Conservation (phyloP, 2,888 invertebrate species). For the Dascillus cervinus region DNA sequence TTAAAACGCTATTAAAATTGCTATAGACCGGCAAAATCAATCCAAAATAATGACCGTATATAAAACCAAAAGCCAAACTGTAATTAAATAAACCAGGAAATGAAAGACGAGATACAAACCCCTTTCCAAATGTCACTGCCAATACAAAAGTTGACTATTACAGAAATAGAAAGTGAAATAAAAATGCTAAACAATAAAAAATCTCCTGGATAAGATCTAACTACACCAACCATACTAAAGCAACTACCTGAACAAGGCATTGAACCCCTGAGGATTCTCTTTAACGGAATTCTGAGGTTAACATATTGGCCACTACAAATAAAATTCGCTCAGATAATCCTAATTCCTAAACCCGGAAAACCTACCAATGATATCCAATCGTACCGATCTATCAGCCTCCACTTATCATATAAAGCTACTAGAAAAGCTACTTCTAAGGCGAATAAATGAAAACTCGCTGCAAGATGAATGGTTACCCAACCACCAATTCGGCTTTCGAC, state of each 20-base stretch:
- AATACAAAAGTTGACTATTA: too few species aligned
- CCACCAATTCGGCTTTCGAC: background rate
- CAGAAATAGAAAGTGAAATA: background rate
- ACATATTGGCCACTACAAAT: slow-evolving; percentile 2
- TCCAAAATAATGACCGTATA: too few species aligned
- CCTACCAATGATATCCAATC: background rate
- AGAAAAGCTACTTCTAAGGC: background rate
- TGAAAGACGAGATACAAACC: too few species aligned
- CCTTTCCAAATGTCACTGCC: too few species aligned
- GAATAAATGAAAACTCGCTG: too few species aligned
- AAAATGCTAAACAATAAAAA: background rate
- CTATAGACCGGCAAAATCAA: too few species aligned
- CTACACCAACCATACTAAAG: too few species aligned
- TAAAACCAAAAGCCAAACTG: too few species aligned
- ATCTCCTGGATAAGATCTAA: slow-evolving; percentile 2
- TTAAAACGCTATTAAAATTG: too few species aligned
- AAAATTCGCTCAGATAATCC: background rate
- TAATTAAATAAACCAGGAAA: too few species aligned
- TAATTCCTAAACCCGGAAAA: slow-evolving; percentile 1
- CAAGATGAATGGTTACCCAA: slow-evolving; percentile 2
- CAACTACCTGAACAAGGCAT: background rate
- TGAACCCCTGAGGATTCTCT: background rate
- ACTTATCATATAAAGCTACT: background rate
- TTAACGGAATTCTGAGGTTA: slow-evolving; percentile 1
- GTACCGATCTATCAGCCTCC: slow-evolving; percentile 1